These are phyloP conservation scores for Protonemura montana DNA, from an alignment of 2,888 invertebrate genomes.

Conservation along the genomic window DNA sequence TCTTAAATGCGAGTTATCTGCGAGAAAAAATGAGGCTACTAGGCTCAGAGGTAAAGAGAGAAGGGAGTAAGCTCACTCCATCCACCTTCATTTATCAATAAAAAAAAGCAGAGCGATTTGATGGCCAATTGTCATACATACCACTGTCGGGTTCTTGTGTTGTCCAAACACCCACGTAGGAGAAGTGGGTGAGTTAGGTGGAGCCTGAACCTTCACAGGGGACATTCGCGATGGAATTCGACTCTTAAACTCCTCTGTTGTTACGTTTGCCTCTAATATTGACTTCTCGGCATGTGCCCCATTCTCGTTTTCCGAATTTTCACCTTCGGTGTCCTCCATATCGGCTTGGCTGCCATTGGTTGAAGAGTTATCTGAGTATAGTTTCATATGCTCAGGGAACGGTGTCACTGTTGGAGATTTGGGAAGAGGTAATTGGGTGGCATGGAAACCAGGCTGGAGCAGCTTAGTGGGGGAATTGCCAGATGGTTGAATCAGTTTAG, in stretches of 20 bases:
- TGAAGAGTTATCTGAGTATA: neutral
- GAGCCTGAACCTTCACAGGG: constrained; percentile 53
- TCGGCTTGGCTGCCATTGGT: neutral
- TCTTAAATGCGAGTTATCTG: no score
- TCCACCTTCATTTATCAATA: no score
- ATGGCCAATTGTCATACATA: constrained; percentile 54
- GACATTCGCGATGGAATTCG: constrained; percentile 47
- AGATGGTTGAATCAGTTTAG: constrained; percentile 38
- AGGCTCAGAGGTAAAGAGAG: no score
- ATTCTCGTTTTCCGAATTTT: neutral
- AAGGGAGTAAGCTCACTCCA: no score
- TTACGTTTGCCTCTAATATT: neutral
- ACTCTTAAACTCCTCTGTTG: constrained; percentile 46
- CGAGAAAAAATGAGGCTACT: no score
- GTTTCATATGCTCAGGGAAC: constrained; percentile 45
- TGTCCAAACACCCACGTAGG: constrained; percentile 63
- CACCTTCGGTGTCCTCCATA: neutral
- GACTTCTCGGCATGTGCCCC: neutral
- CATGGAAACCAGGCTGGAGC: constrained; percentile 32
- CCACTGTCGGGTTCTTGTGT: constrained; percentile 64
- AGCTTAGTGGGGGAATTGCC: constrained; percentile 17
- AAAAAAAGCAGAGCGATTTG: no score
- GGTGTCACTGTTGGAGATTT: constrained; percentile 49
- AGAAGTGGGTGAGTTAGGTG: constrained; percentile 47
- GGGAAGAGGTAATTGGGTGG: constrained; percentile 49